Base-by-base conservation (phyloP, 2,797 vertebrate species). In the Sebastiscus albofasciatus region DNA sequence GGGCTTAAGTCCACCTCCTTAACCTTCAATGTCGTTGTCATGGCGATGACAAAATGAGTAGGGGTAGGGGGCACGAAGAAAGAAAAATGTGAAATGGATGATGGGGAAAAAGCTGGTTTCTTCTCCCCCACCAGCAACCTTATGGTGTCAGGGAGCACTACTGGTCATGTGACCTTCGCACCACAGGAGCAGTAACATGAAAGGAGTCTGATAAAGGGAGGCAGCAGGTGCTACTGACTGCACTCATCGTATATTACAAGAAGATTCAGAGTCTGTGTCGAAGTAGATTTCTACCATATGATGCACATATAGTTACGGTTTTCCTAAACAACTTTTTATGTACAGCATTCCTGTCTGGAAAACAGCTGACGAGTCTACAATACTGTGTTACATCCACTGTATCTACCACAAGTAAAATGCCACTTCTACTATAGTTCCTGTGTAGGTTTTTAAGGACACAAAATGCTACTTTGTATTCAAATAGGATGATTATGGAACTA, bases 41-140 rank as follows among this genome's bases (percentile, higher is more conserved):
- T 77, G 92, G 90, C 72, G 92, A 95, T 94, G 94, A 90, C 83
- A 94, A 94, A 92, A 92, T 92, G 89, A 85, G 76, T 26, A 59
- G 67, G 74, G 74, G 31, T 6, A 20, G 64, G 67, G 80, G 80
- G 83, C 66, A 91, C 60, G 84, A 68, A 93, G 84, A 95, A 90
- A 92, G 77, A 91, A 94, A 89, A 87, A 90, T 74, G 87, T 94
- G 93, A 95, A 93, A 97, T 97, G 97, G 95, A 95, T 93, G 93
- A 97, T 95, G 95, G 94, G 94, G 92, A 92, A 92, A 87, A 72
- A 14, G 66, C 77, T 82, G 85, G 90, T 78, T 88, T 90, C 84
- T 85, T 81, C 64, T 84, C 82, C 86, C 16, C 42, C 83, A 39
- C 80, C 67, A 85, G 80, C 80, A 81, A 67, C 65, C 39, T 58